Percentiles rank a stretch among this genome's conserved stretches.
Evolutionary conservation across 2,888 invertebrate genomes (phyloP).

Genomic region (Caenorhabditis doughertyi): DNA sequence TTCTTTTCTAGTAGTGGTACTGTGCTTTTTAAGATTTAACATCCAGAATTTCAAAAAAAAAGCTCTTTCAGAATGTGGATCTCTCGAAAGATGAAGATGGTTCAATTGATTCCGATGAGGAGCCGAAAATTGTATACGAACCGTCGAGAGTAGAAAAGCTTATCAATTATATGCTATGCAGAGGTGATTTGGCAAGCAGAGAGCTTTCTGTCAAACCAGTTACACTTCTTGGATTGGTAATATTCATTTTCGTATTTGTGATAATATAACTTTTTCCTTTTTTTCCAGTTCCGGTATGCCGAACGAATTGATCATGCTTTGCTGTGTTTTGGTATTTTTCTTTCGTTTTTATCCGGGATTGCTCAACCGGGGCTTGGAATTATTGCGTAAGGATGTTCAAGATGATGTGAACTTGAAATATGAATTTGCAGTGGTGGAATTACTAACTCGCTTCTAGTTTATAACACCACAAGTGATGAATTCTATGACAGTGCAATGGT

Average conservation of each 20-base stretch:
- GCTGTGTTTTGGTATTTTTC: constrained; percentile 66
- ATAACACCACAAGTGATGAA: constrained; percentile 62
- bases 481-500: constrained; percentile 70
- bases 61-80: constrained; percentile 42
- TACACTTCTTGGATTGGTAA: constrained; percentile 69
- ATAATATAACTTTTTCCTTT: no score
- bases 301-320: constrained; percentile 65
- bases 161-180: constrained; percentile 71
- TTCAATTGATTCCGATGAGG: constrained; percentile 71
- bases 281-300: constrained; percentile 75
- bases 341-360: constrained; percentile 70
- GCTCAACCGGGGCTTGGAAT: constrained; percentile 73
- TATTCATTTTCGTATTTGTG: no score
- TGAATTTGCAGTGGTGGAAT: constrained; percentile 67
- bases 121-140: constrained; percentile 63
- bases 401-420: not conserved
- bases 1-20: no score
- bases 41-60: not conserved
- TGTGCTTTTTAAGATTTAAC: not conserved
- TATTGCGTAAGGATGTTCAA: constrained; percentile 48
- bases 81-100: constrained; percentile 33
- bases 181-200: constrained; percentile 70
- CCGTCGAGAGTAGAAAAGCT: constrained; percentile 69
- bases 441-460: constrained; percentile 72
- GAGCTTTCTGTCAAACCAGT: constrained; percentile 72